Evolutionary conservation across 2,797 vertebrate species (phyloP).

Genomic region (Aphelocoma californica): DNA sequence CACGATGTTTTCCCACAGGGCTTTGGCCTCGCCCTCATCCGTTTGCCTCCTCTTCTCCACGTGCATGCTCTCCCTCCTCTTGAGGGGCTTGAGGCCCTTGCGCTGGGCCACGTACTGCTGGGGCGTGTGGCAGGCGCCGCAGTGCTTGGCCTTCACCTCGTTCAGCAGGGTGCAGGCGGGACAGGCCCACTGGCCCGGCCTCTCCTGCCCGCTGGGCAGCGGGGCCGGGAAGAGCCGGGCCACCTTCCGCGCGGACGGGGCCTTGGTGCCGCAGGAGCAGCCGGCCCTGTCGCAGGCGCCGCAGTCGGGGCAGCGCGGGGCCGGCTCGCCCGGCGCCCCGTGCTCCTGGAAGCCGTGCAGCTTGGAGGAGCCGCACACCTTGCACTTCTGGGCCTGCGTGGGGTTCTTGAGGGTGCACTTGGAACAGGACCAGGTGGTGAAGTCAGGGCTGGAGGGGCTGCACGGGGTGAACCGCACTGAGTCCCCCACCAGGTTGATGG

Average conservation of each 20-base stretch:
- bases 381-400: conserved; percentile 84
- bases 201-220: conserved; percentile 71
- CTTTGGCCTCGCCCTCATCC: conserved; percentile 95
- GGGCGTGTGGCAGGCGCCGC: conserved; percentile 90
- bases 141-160: conserved; percentile 86
- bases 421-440: conserved; percentile 93
- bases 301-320: conserved; percentile 78
- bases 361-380: conserved; percentile 90
- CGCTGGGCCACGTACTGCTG: conserved; percentile 88
- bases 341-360: conserved; percentile 93
- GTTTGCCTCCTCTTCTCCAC: conserved; percentile 92
- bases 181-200: conserved; percentile 86
- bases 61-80: conserved; percentile 92
- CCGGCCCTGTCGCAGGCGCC: conserved; percentile 45
- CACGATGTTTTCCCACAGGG: conserved; percentile 96
- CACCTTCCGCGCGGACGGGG: conserved; percentile 77
- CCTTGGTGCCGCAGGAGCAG: conserved; percentile 54
- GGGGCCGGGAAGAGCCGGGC: conserved; percentile 72
- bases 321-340: not conserved
- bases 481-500: conserved; percentile 90
- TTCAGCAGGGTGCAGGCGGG: conserved; percentile 95
- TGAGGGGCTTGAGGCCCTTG: conserved; percentile 82
- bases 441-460: conserved; percentile 94
- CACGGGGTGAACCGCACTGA: conserved; percentile 90
- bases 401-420: conserved; percentile 95